phyloP scores from a whole-genome alignment of 2,888 invertebrate genomes.

The Uloborus plumipes region DNA sequence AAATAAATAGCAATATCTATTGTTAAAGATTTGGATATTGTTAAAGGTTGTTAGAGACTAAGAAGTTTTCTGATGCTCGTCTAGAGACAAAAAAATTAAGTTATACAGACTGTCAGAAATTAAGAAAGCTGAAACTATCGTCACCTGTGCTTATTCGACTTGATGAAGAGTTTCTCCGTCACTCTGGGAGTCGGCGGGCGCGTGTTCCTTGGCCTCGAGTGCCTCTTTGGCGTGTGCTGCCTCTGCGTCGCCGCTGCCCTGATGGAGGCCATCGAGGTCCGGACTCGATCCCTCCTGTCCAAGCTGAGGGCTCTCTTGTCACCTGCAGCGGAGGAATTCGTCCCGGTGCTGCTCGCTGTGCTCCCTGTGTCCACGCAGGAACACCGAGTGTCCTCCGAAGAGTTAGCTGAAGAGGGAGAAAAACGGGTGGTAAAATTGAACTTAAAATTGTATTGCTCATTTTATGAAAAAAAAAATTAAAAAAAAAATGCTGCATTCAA shows the following conservation, averaged over 20 bases:
- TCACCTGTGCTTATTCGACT: slow-evolving; percentile 25
- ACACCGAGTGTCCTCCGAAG: slow-evolving; percentile 7
- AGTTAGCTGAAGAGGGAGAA: slow-evolving; percentile 10
- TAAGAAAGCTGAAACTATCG: too few species aligned
- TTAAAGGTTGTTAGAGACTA: too few species aligned
- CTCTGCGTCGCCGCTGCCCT: background rate
- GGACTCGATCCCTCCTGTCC: slow-evolving; percentile 20
- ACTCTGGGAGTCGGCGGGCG: slow-evolving; percentile 56
- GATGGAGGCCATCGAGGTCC: slow-evolving; percentile 16
- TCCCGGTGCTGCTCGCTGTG: slow-evolving; percentile 1
- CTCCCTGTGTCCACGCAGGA: slow-evolving; percentile 22
- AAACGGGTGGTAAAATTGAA: background rate
- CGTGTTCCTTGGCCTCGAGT: background rate
- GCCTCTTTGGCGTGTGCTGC: slow-evolving; percentile 3
- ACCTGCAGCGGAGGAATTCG: background rate
- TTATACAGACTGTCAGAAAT: too few species aligned
- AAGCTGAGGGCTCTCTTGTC: slow-evolving; percentile 14
- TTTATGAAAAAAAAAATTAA: too few species aligned
- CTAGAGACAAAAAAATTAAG: too few species aligned
- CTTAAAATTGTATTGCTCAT: too few species aligned
- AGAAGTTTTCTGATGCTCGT: too few species aligned
- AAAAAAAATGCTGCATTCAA: too few species aligned
- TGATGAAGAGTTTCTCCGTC: slow-evolving; percentile 29
- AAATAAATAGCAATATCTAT: too few species aligned
- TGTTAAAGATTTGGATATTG: too few species aligned